Percentiles rank a stretch among this genome's conserved stretches.
These are phyloP conservation scores for Helicolenus hilgendorfi DNA, from an alignment of 2,797 vertebrate species.

Conservation along the genomic window DNA sequence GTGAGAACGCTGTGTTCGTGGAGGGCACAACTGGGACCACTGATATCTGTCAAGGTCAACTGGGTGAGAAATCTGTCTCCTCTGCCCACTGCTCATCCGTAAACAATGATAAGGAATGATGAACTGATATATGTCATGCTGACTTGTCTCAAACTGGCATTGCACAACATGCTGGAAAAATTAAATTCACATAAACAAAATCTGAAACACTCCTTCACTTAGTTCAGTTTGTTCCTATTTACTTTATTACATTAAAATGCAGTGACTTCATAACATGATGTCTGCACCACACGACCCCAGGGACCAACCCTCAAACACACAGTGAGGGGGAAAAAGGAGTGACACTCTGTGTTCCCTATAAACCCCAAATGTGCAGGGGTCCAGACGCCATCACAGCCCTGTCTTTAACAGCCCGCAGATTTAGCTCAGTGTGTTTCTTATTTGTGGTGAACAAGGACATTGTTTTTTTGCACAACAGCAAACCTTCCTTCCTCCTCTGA, in stretches of 20 bases:
- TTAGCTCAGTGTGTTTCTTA: constrained; percentile 41
- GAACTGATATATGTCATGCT: neutral
- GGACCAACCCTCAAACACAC: constrained; percentile 17
- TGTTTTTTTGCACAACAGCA: constrained; percentile 2
- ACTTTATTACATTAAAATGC: neutral
- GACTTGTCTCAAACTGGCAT: neutral
- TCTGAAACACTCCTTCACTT: neutral
- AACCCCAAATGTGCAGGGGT: constrained; percentile 26
- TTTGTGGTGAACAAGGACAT: constrained; percentile 31
- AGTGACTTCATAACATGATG: neutral
- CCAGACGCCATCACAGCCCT: neutral
- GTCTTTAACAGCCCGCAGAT: constrained; percentile 2
- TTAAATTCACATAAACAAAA: neutral
- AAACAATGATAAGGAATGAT: neutral
- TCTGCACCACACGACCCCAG: neutral
- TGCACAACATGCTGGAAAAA: constrained; percentile 13
- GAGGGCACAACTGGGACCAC: constrained; percentile 89
- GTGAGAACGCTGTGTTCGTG: constrained; percentile 87
- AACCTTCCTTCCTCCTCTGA: neutral
- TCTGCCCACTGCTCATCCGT: neutral
- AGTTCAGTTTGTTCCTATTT: neutral
- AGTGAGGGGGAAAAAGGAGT: constrained; percentile 14
- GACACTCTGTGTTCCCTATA: neutral
- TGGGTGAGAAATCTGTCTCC: constrained; percentile 83
- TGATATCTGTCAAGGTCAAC: constrained; percentile 92